These are phyloP conservation scores for Ceratina japonica DNA, from an alignment of 1,140 invertebrate genomes.

Conservation along the genomic window DNA sequence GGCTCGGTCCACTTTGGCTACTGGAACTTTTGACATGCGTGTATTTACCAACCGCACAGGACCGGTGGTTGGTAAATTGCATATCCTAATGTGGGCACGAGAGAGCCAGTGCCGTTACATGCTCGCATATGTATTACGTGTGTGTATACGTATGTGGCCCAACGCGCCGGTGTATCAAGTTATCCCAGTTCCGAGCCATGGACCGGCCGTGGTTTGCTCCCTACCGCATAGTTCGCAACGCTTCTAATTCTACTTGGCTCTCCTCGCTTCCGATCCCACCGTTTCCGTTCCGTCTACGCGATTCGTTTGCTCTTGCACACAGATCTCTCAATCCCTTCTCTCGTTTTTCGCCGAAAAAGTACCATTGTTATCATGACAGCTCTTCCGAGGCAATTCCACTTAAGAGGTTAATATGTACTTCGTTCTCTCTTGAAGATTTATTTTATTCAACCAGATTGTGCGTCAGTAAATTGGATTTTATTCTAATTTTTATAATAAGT, in stretches of 20 bases:
- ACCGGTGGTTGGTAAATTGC: conserved; percentile 60
- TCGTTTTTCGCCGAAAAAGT: too few species aligned
- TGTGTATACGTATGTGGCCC: too few species aligned
- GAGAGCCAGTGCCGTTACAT: conserved; percentile 5
- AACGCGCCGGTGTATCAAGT: conserved; percentile 55
- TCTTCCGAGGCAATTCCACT: too few species aligned
- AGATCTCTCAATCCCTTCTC: too few species aligned
- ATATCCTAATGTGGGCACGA: conserved; percentile 55
- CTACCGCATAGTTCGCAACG: conserved; percentile 57
- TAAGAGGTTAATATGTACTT: too few species aligned
- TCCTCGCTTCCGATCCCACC: conserved; percentile 12
- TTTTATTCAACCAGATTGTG: too few species aligned
- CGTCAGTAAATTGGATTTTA: too few species aligned
- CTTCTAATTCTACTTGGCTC: conserved; percentile 56
- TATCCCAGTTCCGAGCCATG: conserved; percentile 63
- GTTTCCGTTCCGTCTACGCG: conserved; percentile 18
- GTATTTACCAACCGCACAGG: conserved; percentile 55
- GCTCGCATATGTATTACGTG: neutral
- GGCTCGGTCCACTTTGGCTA: neutral
- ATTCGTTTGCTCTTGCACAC: conserved; percentile 10
- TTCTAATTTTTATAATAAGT: too few species aligned
- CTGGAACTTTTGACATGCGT: conserved; percentile 58
- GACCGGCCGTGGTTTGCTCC: conserved; percentile 48
- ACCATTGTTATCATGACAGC: too few species aligned
- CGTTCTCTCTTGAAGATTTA: too few species aligned